Evolutionary conservation across 2,888 invertebrate species (phyloP).

Genomic region (Aethes cnicana): DNA sequence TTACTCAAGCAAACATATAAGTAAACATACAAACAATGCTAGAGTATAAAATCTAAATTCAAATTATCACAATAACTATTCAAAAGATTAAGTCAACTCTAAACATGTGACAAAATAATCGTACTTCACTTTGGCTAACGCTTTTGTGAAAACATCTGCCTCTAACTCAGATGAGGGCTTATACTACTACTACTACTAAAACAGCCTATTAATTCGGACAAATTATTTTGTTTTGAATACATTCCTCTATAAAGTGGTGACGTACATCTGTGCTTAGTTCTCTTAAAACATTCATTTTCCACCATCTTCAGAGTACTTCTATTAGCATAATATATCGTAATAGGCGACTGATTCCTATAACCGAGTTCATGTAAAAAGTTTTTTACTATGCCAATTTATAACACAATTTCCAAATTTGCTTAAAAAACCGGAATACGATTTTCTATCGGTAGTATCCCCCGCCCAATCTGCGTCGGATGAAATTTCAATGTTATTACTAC

Average conservation of each 20-base stretch:
- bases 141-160: not conserved
- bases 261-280: not conserved
- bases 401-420: not conserved
- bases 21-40: no score
- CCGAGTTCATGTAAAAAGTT: not conserved
- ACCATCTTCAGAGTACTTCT: not conserved
- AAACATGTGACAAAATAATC: not conserved
- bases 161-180: not conserved
- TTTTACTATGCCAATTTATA: not conserved
- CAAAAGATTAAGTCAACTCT: not conserved
- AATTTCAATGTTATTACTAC: not conserved
- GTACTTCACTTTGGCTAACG: not conserved
- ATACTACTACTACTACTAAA: no score
- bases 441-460: not conserved
- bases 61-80: no score
- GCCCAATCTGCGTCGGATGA: conserved; percentile 4
- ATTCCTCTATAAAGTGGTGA: not conserved
- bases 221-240: not conserved
- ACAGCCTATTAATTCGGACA: no score
- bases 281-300: not conserved
- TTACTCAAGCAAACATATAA: no score
- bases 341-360: not conserved
- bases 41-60: no score
- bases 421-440: not conserved
- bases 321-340: not conserved